phyloP scores from a whole-genome alignment of 2,113 vertebrate species.

The Corydoras sp. region DNA sequence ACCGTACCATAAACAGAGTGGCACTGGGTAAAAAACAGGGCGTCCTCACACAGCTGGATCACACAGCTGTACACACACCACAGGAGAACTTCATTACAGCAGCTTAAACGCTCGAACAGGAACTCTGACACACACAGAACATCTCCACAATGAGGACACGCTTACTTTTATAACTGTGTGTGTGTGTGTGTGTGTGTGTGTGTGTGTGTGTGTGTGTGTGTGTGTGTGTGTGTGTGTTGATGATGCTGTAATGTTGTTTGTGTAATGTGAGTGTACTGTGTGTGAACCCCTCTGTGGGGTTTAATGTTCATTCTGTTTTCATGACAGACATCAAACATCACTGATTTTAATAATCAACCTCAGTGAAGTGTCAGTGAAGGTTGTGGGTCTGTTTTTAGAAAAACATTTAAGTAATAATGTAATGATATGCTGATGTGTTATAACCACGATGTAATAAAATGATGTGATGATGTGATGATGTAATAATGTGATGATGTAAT shows the following conservation, averaged over 20 bases:
- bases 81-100: slow-evolving; percentile 73
- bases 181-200: background rate
- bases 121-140: slow-evolving; percentile 52
- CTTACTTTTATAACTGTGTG: background rate
- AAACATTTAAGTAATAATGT: too few relatives aligned
- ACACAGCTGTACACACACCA: slow-evolving; percentile 84
- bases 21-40: slow-evolving; percentile 88
- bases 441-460: too few relatives aligned
- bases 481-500: too few relatives aligned
- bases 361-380: too few relatives aligned
- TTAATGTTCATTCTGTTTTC: too few relatives aligned
- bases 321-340: too few relatives aligned
- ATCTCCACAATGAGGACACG: slow-evolving; percentile 7
- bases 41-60: slow-evolving; percentile 79
- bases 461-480: slow-evolving; percentile 8
- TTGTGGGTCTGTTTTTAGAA: too few relatives aligned
- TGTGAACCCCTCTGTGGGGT: too few relatives aligned
- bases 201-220: background rate
- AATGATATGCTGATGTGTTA: too few relatives aligned
- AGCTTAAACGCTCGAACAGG: slow-evolving; percentile 71
- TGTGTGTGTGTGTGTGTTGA: background rate
- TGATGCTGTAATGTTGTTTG: too few relatives aligned
- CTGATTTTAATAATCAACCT: too few relatives aligned
- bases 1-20: slow-evolving; percentile 90
- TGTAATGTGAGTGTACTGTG: too few relatives aligned